A percentile compares a stretch with the other conserved stretches of the same genome.
Conservation (phyloP, 2,797 vertebrate species). For the Carduelis carduelis region DNA sequence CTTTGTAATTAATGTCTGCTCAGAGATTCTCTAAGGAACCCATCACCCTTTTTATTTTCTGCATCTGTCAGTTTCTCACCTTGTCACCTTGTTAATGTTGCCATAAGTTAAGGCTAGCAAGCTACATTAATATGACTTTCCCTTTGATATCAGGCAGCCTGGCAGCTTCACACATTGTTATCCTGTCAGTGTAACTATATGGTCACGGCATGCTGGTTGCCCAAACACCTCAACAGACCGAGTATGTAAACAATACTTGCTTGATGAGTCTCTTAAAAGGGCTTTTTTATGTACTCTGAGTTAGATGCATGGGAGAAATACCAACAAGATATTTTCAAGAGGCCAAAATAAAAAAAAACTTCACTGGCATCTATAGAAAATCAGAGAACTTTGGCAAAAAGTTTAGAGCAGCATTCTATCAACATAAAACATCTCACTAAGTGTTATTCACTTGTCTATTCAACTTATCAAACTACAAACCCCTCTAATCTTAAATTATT, state of each 20-base stretch:
- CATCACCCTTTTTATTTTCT: not conserved
- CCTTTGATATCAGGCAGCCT: not conserved
- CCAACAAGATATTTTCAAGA: not conserved
- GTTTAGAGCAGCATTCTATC: not conserved
- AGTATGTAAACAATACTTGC: not conserved
- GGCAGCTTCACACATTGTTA: not conserved
- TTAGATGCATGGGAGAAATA: not conserved
- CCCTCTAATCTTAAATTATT: not conserved
- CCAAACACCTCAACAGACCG: not conserved
- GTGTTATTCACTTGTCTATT: not conserved
- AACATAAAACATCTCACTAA: not conserved
- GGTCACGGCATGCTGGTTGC: fast-evolving
- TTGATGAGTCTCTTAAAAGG: not conserved
- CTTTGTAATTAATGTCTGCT: not conserved
- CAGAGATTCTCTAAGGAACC: not conserved
- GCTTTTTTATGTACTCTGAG: not conserved
- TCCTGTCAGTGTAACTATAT: not conserved
- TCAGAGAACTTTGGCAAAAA: not conserved
- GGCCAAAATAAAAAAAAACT: not conserved
- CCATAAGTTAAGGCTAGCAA: not conserved
- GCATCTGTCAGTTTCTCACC: not conserved
- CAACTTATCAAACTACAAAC: not conserved
- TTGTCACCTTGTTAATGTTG: not conserved
- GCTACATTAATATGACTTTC: not conserved
- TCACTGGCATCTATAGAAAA: not conserved